Conservation (phyloP, 2,113 vertebrate genomes). For the Tachysurus fulvidraco region DNA sequence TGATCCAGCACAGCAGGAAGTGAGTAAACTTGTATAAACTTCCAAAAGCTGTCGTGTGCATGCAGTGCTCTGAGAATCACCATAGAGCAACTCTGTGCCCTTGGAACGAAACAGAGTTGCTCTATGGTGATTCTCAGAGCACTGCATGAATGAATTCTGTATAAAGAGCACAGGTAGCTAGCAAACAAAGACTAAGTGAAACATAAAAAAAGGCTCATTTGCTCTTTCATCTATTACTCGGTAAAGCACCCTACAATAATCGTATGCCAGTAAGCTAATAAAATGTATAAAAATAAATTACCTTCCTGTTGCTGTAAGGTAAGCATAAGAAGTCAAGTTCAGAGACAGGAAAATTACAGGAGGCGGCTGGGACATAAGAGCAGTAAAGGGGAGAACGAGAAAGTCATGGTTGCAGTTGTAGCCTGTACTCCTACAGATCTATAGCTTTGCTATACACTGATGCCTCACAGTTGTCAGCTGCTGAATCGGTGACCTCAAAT, state of each 20-base stretch:
- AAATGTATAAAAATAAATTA: too few species aligned
- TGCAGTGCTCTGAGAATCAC: neutral
- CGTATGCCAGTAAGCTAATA: neutral
- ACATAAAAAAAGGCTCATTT: neutral
- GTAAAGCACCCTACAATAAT: neutral
- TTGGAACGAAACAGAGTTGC: neutral
- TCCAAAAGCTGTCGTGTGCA: neutral
- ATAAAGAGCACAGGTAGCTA: neutral
- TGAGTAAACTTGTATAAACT: neutral
- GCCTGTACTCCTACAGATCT: neutral
- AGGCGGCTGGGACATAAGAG: neutral
- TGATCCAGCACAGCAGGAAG: neutral
- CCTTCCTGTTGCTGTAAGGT: too few species aligned
- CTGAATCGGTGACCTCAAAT: neutral
- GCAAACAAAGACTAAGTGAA: neutral
- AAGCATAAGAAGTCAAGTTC: conserved; percentile 12
- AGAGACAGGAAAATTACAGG: neutral
- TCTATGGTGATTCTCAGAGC: neutral
- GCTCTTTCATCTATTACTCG: neutral
- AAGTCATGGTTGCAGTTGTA: neutral
- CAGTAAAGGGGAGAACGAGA: neutral
- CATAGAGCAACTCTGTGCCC: neutral
- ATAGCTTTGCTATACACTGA: neutral
- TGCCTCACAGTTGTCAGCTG: neutral
- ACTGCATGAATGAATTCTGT: neutral